Evolutionary conservation across 2,797 vertebrate genomes (phyloP), one percentile per base, ranked within the genome.

Genomic region (Sebastes glaucus): DNA sequence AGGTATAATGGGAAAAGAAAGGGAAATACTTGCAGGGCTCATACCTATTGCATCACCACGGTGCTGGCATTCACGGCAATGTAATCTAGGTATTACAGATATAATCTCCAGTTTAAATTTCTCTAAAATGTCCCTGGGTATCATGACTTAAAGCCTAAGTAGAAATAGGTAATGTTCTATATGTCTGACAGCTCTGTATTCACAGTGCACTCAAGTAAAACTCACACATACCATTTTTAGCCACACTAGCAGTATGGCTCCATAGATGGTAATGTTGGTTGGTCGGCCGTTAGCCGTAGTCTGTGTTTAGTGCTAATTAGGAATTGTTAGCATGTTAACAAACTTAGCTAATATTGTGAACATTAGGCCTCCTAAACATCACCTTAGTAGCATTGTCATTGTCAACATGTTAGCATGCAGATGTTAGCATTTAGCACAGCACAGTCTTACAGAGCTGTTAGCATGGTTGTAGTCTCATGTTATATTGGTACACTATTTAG

Each of bases 31-130:
- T 16, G 25, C 30, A 14, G 53, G 68, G 53, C 71, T 87, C 77
- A 55, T 22, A 11, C 7, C 38, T 80, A 49, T 79, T 81, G 79
- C 71, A 79, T 84, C 80, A 81, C n/a, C 49, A 13, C 22, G 11
- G 71, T 23, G 3, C 16, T 18, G 53, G 67, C 61, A 69, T 82
- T 86, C 42, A 46, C 35, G 49, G 66, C 18, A 28, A 72, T 85
- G 30, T 55, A 81, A 81, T 55, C 38, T 68, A 32, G 33, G 55
- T 78, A 73, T 82, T 82, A 81, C 28, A 64, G 56, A 77, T 64
- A 10, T 74, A 71, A 74, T 81, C 53, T 82, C 60, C 71, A 20
- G 59, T 74, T 81, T 77, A 73, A 81, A 89, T 85, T 62, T 70
- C 38, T 66, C 70, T 72, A 65, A 79, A 85, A 81, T 81, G 56